These are phyloP conservation scores for Aulostomus chinensis DNA, from an alignment of 2,797 vertebrate genomes.

Conservation along the genomic window DNA sequence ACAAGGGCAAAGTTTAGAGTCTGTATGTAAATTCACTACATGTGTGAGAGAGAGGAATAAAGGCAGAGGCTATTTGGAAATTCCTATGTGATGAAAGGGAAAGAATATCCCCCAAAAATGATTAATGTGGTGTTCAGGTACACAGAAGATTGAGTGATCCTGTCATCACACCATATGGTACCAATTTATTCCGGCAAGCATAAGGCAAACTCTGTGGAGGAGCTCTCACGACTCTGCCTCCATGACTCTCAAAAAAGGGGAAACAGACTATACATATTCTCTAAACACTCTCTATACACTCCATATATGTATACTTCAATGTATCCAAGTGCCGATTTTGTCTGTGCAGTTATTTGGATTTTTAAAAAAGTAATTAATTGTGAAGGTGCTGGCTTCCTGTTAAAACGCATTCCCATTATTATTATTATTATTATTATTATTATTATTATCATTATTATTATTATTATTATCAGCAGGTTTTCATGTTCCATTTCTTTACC, in stretches of 20 bases:
- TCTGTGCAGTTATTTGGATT: constrained; percentile 37
- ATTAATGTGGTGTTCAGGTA: constrained; percentile 87
- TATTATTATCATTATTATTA: constrained; percentile 17
- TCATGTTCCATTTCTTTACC: constrained; percentile 13
- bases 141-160: constrained; percentile 86
- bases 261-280: no score
- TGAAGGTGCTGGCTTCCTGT: constrained; percentile 6
- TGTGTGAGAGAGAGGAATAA: constrained; percentile 80
- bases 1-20: constrained; percentile 71
- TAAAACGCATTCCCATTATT: constrained; percentile 29
- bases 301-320: no score
- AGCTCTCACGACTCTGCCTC: constrained; percentile 66
- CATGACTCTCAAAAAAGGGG: background rate
- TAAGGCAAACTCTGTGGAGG: constrained; percentile 78
- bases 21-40: constrained; percentile 80
- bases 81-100: constrained; percentile 84
- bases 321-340: no score
- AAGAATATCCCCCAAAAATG: constrained; percentile 83
- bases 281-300: no score
- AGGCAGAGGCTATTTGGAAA: constrained; percentile 78
- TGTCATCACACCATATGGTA: constrained; percentile 86
- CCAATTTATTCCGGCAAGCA: constrained; percentile 83
- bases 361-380: constrained; percentile 22
- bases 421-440: background rate
- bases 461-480: constrained; percentile 29